phyloP scores from a whole-genome alignment of 2,797 vertebrate genomes.

The Naso thynnoides region DNA sequence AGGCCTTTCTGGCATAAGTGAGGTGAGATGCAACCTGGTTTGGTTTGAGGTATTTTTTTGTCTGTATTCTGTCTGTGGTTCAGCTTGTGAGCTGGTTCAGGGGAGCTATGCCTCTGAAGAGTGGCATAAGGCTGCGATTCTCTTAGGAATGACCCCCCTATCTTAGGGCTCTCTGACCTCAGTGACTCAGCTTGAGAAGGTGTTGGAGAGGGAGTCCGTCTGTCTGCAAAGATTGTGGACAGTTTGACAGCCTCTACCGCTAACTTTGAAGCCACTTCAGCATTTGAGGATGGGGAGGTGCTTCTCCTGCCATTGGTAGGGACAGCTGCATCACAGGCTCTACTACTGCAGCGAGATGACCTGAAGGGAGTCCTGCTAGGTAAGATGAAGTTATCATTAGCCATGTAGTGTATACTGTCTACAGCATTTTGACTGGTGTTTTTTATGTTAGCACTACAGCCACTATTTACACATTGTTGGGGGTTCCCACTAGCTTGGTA shows the following conservation, averaged over 20 bases:
- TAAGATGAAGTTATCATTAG: constrained; percentile 31
- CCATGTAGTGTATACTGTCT: neutral
- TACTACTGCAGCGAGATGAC: constrained; percentile 43
- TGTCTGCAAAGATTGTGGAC: constrained; percentile 66
- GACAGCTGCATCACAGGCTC: constrained; percentile 39
- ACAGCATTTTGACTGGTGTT: constrained; percentile 10
- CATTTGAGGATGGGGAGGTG: constrained; percentile 59
- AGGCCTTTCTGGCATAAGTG: constrained; percentile 31
- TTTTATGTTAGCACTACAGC: constrained; percentile 14
- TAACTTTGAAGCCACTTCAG: constrained; percentile 69
- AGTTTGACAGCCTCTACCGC: constrained; percentile 70
- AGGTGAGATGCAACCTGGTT: constrained; percentile 51
- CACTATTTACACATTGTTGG: constrained; percentile 8
- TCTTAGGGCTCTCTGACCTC: constrained; percentile 66
- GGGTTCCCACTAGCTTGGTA: constrained; percentile 17
- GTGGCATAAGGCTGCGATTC: constrained; percentile 53
- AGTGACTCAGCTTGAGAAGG: constrained; percentile 62
- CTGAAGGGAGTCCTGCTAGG: constrained; percentile 57
- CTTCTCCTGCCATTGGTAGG: constrained; percentile 47
- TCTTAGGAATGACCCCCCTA: constrained; percentile 7
- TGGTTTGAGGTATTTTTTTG: constrained; percentile 29
- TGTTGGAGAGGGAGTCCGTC: constrained; percentile 70
- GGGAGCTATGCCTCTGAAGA: constrained; percentile 37
- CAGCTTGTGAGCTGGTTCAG: constrained; percentile 34
- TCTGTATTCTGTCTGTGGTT: constrained; percentile 45